Evolutionary conservation across 1,140 invertebrate species (phyloP).

Genomic region (Grapholita molesta): DNA sequence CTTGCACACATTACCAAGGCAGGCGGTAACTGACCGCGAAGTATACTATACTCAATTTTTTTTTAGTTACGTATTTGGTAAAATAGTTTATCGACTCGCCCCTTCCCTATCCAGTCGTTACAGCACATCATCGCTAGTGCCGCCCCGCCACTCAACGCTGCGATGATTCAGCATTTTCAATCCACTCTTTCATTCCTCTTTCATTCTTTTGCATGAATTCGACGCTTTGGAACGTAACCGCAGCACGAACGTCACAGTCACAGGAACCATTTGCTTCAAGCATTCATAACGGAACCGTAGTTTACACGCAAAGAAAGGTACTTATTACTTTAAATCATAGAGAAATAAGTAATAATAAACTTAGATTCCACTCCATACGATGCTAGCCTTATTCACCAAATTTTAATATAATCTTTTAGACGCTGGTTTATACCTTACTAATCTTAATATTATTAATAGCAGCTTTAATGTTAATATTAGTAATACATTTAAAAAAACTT

Average conservation of each 20-base stretch:
- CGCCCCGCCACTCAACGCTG: conserved; percentile 47
- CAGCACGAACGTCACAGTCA: neutral
- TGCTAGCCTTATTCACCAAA: no score
- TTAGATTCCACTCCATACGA: no score
- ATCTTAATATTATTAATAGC: no score
- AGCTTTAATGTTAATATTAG: no score
- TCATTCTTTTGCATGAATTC: conserved; percentile 54
- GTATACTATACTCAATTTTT: no score
- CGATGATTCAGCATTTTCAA: conserved; percentile 71
- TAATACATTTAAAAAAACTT: no score
- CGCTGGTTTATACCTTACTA: no score
- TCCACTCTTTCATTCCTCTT: conserved; percentile 72
- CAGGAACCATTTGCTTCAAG: conserved; percentile 1
- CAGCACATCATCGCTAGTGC: conserved; percentile 61
- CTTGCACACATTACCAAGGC: no score
- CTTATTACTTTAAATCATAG: no score
- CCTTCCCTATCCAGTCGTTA: conserved; percentile 54
- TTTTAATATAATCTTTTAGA: no score
- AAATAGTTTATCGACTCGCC: neutral
- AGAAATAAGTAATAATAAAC: no score
- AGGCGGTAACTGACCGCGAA: no score
- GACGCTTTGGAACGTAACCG: conserved; percentile 28
- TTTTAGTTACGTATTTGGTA: neutral
- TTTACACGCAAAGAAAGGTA: conserved; percentile 32
- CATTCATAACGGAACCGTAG: conserved; percentile 37